phyloP scores from a whole-genome alignment of 1,140 invertebrate genomes.

The Orius insidiosus region DNA sequence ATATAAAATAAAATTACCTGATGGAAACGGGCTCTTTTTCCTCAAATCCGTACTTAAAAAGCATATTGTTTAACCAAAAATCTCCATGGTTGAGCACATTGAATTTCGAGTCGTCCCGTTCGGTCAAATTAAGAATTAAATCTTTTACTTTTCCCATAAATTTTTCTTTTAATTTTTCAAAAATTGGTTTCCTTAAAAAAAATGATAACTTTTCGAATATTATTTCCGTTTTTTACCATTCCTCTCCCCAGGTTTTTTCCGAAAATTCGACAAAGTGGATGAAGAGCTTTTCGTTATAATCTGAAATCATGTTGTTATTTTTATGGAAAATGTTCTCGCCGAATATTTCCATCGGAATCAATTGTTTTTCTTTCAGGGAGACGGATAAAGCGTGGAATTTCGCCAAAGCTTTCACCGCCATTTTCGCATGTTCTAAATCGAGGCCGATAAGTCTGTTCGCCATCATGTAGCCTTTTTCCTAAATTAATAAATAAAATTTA shows the following conservation, averaged over 20 bases:
- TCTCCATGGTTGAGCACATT: no score
- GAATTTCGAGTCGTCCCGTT: not conserved
- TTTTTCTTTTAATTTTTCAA: conserved; percentile 1
- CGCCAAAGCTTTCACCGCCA: conserved; percentile 5
- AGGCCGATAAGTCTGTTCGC: conserved; percentile 13
- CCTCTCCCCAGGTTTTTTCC: conserved; percentile 1
- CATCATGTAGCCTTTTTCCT: conserved; percentile 15
- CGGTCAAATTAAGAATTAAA: conserved; percentile 7
- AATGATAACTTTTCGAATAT: not conserved
- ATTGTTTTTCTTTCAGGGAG: not conserved
- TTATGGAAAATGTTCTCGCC: not conserved
- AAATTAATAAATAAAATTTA: not conserved
- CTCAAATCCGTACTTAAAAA: no score
- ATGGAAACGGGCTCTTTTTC: no score
- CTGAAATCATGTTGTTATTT: not conserved
- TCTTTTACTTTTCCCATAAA: conserved; percentile 8
- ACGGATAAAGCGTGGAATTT: conserved; percentile 4
- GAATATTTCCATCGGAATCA: not conserved
- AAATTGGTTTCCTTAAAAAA: not conserved
- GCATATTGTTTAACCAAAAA: no score
- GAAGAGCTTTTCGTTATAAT: not conserved
- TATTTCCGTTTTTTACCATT: no score
- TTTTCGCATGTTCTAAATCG: conserved; percentile 10
- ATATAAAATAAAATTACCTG: no score
- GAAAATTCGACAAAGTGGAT: not conserved